A percentile compares a stretch with the other conserved stretches of the same genome.
Evolutionary conservation across 1,140 invertebrate genomes (phyloP).

Genomic region (Eurosta solidaginis): DNA sequence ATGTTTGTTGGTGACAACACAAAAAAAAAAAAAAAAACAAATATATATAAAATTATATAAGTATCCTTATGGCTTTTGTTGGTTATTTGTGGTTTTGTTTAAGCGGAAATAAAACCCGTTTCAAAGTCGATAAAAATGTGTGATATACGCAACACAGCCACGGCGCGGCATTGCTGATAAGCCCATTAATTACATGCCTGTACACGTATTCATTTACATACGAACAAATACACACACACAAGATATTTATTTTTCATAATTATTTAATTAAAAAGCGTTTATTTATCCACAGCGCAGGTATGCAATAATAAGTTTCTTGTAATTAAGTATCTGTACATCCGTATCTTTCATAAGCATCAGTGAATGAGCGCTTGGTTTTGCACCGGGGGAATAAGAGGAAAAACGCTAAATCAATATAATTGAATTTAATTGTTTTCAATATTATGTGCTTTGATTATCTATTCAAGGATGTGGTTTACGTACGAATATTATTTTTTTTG

Average conservation of each 20-base stretch:
- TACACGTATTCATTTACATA: background rate
- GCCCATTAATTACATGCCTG: background rate
- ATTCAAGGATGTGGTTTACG: too few species aligned
- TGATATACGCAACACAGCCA: background rate
- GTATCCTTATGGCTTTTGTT: background rate
- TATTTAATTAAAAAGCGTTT: conserved; percentile 27
- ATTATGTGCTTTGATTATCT: too few species aligned
- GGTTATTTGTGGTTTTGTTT: background rate
- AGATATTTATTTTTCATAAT: conserved; percentile 16
- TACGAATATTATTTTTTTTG: too few species aligned
- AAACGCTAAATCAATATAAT: too few species aligned
- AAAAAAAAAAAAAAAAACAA: too few species aligned
- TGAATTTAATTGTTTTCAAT: too few species aligned
- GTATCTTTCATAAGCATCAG: background rate
- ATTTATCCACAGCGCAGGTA: background rate
- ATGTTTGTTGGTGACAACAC: too few species aligned
- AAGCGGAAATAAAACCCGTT: conserved; percentile 1
- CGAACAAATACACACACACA: background rate
- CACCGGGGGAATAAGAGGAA: too few species aligned
- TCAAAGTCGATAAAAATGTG: background rate
- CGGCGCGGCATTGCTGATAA: background rate
- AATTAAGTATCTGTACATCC: background rate
- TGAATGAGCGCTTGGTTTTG: background rate
- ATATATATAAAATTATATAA: background rate
- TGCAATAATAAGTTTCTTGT: background rate